A percentile compares a stretch with the other conserved stretches of the same genome.
phyloP scores from a whole-genome alignment of 2,113 vertebrate genomes.

The Percina caprodes region DNA sequence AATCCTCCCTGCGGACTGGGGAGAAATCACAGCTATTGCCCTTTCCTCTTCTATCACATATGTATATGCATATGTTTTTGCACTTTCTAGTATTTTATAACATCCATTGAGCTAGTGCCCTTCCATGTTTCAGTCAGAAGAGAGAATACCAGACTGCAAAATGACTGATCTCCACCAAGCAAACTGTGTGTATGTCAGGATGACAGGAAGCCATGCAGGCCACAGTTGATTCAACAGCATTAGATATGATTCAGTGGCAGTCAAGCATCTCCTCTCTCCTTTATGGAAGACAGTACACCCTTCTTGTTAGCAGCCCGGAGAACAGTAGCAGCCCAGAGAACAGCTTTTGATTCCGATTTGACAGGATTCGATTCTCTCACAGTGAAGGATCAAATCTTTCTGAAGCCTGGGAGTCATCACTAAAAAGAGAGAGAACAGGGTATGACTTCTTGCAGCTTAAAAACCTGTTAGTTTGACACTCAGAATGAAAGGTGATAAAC shows the following conservation, averaged over 20 bases:
- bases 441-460: constrained; percentile 45
- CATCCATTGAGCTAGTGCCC: background rate
- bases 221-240: constrained; percentile 33
- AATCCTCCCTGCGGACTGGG: background rate
- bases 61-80: background rate
- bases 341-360: constrained; percentile 42
- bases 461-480: constrained; percentile 63
- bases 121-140: background rate
- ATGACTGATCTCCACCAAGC: constrained; percentile 37
- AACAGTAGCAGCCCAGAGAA: constrained; percentile 13
- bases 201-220: constrained; percentile 33
- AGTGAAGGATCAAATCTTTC: constrained; percentile 22
- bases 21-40: background rate
- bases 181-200: constrained; percentile 27
- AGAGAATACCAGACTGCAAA: constrained; percentile 5
- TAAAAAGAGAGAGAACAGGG: constrained; percentile 17
- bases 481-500: constrained; percentile 41
- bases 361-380: constrained; percentile 40
- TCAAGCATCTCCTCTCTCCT: constrained; percentile 14
- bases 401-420: constrained; percentile 28
- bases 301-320: constrained; percentile 17
- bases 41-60: background rate
- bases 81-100: background rate
- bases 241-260: constrained; percentile 38
- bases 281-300: constrained; percentile 21